Evolutionary conservation across 2,888 invertebrate species (phyloP).

Genomic region (Carabus problematicus): DNA sequence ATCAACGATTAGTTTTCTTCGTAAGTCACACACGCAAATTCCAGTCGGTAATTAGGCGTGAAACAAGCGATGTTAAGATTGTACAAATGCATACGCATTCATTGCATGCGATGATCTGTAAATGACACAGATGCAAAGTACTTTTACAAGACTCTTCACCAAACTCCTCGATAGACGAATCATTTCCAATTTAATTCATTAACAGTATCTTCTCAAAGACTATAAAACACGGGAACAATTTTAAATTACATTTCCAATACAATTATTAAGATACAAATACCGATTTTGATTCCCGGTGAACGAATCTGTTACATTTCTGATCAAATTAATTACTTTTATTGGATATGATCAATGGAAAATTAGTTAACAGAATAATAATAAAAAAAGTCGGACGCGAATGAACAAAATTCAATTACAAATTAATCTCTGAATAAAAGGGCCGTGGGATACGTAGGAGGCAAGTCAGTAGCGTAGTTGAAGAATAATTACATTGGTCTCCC

Average conservation of each 20-base stretch:
- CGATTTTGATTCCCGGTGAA: background rate
- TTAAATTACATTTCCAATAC: too few relatives aligned
- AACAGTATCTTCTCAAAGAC: too few relatives aligned
- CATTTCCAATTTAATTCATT: background rate
- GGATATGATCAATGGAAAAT: slow-evolving; percentile 9
- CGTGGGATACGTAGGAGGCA: background rate
- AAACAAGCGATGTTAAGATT: slow-evolving; percentile 23
- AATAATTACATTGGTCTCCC: too few relatives aligned
- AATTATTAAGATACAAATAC: background rate
- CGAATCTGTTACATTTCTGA: background rate
- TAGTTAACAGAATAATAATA: slow-evolving; percentile 8
- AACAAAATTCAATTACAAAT: slow-evolving; percentile 34
- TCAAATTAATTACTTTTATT: slow-evolving; percentile 19
- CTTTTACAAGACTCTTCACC: too few relatives aligned
- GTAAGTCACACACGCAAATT: slow-evolving; percentile 23
- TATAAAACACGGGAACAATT: too few relatives aligned
- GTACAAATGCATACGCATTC: too few relatives aligned
- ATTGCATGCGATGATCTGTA: too few relatives aligned
- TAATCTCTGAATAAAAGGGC: slow-evolving; percentile 33
- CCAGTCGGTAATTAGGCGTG: slow-evolving; percentile 16
- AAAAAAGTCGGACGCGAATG: slow-evolving; percentile 12
- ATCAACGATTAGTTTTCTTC: slow-evolving; percentile 33
- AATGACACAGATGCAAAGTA: too few relatives aligned
- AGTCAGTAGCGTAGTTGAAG: background rate
- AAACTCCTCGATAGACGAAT: too few relatives aligned